These are phyloP conservation scores for Ladona fulva DNA, from an alignment of 1,140 invertebrate genomes.

Conservation along the genomic window DNA sequence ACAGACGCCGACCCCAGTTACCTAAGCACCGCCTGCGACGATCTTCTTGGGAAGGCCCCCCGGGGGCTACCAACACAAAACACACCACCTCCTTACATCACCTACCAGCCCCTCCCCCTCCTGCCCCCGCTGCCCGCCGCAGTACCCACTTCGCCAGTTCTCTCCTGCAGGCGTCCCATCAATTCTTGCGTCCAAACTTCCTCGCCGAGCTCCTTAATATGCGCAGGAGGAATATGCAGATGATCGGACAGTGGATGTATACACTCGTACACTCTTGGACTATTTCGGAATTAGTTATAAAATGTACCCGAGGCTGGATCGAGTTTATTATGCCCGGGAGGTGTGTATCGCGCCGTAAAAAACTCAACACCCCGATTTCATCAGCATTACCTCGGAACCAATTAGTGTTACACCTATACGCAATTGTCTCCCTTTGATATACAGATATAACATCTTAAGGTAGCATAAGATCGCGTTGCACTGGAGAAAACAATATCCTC, in stretches of 20 bases:
- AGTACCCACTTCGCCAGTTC: neutral
- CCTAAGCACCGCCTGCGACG: neutral
- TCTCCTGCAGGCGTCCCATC: constrained; percentile 1
- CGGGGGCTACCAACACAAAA: neutral
- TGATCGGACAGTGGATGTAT: neutral
- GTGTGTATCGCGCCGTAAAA: no score
- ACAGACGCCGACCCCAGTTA: neutral
- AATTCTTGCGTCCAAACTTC: constrained; percentile 9
- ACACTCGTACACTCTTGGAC: neutral
- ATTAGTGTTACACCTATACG: no score
- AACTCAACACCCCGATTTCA: no score
- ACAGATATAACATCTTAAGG: no score
- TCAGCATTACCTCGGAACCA: no score
- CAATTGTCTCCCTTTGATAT: no score
- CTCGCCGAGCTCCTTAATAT: neutral
- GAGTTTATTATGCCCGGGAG: no score
- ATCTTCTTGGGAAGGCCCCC: neutral
- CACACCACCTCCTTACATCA: constrained; percentile 3
- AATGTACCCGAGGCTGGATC: no score
- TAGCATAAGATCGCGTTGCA: no score
- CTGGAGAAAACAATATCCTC: no score
- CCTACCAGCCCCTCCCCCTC: neutral
- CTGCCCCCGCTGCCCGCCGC: neutral
- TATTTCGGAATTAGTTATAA: no score
- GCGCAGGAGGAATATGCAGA: neutral